A percentile compares a stretch with the other conserved stretches of the same genome.
These are phyloP conservation scores for Halotydeus destructor DNA, from an alignment of 1,140 invertebrate genomes.

Conservation along the genomic window DNA sequence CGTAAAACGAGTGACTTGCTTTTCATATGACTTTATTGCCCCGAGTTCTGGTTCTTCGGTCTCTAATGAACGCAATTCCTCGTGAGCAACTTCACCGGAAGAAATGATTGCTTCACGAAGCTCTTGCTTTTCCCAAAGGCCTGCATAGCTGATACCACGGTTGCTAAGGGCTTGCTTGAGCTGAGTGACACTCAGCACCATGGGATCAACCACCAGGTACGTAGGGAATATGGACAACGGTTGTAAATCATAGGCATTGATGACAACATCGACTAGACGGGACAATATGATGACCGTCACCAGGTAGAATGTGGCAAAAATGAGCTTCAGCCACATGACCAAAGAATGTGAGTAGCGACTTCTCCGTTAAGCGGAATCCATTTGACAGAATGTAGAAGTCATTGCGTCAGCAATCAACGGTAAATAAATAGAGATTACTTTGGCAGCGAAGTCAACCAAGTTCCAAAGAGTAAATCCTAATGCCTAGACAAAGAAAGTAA, in stretches of 20 bases:
- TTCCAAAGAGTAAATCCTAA: too few relatives aligned
- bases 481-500: too few relatives aligned
- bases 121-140: constrained; percentile 30
- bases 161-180: constrained; percentile 30
- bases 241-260: constrained; percentile 17
- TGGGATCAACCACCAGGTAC: constrained; percentile 26
- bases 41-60: constrained; percentile 21
- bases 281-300: constrained; percentile 24
- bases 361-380: too few relatives aligned
- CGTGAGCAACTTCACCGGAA: constrained; percentile 26
- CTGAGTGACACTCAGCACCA: constrained; percentile 30
- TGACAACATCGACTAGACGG: constrained; percentile 25
- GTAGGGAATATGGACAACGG: constrained; percentile 25
- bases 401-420: too few relatives aligned
- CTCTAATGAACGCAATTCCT: constrained; percentile 17
- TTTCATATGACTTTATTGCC: constrained; percentile 12
- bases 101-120: constrained; percentile 26
- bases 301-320: constrained; percentile 24
- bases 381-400: too few relatives aligned
- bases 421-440: too few relatives aligned
- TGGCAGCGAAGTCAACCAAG: too few relatives aligned
- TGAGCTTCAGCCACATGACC: constrained; percentile 25
- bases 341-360: too few relatives aligned
- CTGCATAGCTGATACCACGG: constrained; percentile 30
- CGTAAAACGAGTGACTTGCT: constrained; percentile 26